Base-by-base conservation (phyloP, 2,888 invertebrate species). In the Desoria tigrina region DNA sequence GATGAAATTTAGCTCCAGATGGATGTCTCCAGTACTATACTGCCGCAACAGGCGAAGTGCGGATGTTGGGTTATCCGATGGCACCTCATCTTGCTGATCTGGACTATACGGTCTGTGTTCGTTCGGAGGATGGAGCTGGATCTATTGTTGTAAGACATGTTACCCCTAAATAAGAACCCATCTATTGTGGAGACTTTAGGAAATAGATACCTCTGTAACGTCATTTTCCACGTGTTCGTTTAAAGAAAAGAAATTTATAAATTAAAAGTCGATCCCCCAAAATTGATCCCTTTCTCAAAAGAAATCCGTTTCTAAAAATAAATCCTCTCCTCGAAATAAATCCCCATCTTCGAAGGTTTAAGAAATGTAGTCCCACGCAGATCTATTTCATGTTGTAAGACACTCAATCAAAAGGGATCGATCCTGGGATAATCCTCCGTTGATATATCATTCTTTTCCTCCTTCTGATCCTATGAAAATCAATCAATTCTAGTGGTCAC, bases 21-120 rank as follows among this genome's bases (percentile, higher is more conserved):
- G 75, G 75, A 37, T 75, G 75, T 61, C 63, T 74, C 1, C 75
- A 75, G 50, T 75, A 74, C 37, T 69, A 54, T 26, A 70, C 61
- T 0, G 14, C 61, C n/a, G 69, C 75, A 4, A 72, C 75, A 3
- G 70, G 68, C 11, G 60, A 65, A 42, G 65, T 71, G 2, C 60
- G 54, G 58, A 71, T 71, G 61, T n/a, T 71, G 0, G 66, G 68
- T 1, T 74, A 72, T 59, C 72, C 74, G 0, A 69, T 64, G 63
- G 61, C 45, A 6, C 72, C 74, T 26, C 75, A 75, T 68, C 61
- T 75, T 14, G 75, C 75, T 14, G 71, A 74, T 27, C 58, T 75
- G 27, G 75, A 74, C 55, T 74, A 75, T 65, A 72, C 75, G 0
- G 66, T 75, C 23, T 75, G 75, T 63, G 67, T 75, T 3, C 37